These are phyloP conservation scores for Apis laboriosa DNA, from an alignment of 1,140 invertebrate genomes.

Conservation along the genomic window DNA sequence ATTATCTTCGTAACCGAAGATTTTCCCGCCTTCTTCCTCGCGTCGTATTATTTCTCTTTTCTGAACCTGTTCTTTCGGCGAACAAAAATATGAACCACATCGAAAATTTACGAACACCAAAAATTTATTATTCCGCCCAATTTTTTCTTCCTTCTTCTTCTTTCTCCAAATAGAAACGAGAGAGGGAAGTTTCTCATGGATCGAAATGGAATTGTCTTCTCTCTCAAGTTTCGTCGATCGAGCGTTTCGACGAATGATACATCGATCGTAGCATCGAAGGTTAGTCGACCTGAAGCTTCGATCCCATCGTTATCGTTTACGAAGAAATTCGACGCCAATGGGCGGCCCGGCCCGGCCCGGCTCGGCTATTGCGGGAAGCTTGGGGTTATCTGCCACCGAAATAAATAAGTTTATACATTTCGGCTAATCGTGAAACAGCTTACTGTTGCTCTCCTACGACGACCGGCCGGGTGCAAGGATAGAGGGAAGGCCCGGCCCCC, in stretches of 20 bases:
- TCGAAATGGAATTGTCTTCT: too few relatives aligned
- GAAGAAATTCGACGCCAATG: conserved; percentile 68
- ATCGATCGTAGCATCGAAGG: not conserved
- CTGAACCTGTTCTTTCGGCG: too few relatives aligned
- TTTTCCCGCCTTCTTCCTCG: not conserved
- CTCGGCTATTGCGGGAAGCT: conserved; percentile 64
- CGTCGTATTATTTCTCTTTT: too few relatives aligned
- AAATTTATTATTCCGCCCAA: too few relatives aligned
- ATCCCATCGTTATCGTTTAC: conserved; percentile 39
- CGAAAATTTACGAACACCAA: too few relatives aligned
- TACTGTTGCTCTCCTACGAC: conserved; percentile 68
- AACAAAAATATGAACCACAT: too few relatives aligned
- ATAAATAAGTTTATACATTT: conserved; percentile 78
- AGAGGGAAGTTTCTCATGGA: too few relatives aligned
- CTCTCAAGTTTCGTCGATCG: too few relatives aligned
- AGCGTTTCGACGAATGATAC: too few relatives aligned
- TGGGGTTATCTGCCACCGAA: conserved; percentile 75
- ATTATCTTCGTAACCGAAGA: conserved; percentile 36
- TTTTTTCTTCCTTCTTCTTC: too few relatives aligned
- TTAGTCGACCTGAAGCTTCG: too few relatives aligned
- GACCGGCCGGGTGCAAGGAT: conserved; percentile 64
- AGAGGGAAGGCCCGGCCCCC: conserved; percentile 48
- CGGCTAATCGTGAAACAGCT: conserved; percentile 77
- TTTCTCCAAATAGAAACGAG: too few relatives aligned
- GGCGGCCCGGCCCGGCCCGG: conserved; percentile 10